These are phyloP conservation scores for silkworm (Bombyx mori) DNA, from an alignment of 1,140 invertebrate genomes.

Conservation along the genomic window ASM3026992v2 NC_085121.1:5963501-5964000, in stretches of 20 bases:
- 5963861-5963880: slow-evolving; percentile 88
- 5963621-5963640: too few species aligned
- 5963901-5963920: slow-evolving; percentile 84
- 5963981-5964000: slow-evolving; percentile 88
- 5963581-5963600: too few species aligned
- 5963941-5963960: slow-evolving; percentile 82
- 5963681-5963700: too few species aligned
- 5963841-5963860: slow-evolving; percentile 87
- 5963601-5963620: too few species aligned
- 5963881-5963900: slow-evolving; percentile 89
- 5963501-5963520: too few species aligned
- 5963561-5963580: too few species aligned
- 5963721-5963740: slow-evolving; percentile 78
- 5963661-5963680: too few species aligned
- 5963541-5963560: too few species aligned
- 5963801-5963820: slow-evolving; percentile 95
- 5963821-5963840: slow-evolving; percentile 90
- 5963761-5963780: slow-evolving; percentile 93
- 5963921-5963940: slow-evolving; percentile 64
- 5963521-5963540: too few species aligned
- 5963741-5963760: slow-evolving; percentile 88
- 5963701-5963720: not conserved
- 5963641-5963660: too few species aligned
- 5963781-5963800: slow-evolving; percentile 92
- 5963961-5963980: slow-evolving; percentile 89